Base-by-base conservation (phyloP, 2,113 vertebrate species). In the Labrus mixtus region DNA sequence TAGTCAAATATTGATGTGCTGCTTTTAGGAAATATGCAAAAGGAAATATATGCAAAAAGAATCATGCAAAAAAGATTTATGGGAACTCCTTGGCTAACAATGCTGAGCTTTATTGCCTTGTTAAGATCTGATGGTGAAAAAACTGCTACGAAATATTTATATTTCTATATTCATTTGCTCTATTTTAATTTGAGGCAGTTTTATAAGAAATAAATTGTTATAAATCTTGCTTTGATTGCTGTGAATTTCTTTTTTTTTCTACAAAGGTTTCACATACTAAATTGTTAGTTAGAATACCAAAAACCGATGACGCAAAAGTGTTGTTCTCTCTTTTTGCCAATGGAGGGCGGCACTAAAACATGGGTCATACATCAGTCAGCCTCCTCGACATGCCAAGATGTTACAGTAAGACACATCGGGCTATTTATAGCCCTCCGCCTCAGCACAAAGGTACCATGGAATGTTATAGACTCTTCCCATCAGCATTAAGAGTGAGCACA, bases 191-290 rank as follows among this genome's bases (percentile, higher is more conserved):
- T 89, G 13, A 89, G 59, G 84, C 76, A 63, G 41, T 90, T 93
- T 92, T 89, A 55, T 90, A 87, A 90, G 54, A 83, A 91, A 91
- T 87, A 90, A 91, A 92, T 91, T 85, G 84, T 86, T 87, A 89
- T 84, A 83, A 88, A 84, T 77, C 71, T 73, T 76, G 50, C 36
- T 77, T 17, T 54, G 23, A 83, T 60, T 65, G 13, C 36, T 37
- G 48, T 67, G 72, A n/a, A n/a, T n/a, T n/a, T 78, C 62, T 87
- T 33, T n/a, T 54, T 48, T 64, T 79, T 33, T 33, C 74, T 63
- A 10, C 54, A 17, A 17, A 41, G 8, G 2, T 39, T 25, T 13
- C 7, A 56, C 10, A 62, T 17, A 8, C 45, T 16, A 3, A 15
- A 15, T 16, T 17, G 10, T 3, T 19, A 29, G 50, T 53, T 4